phyloP scores from a whole-genome alignment of 1,140 invertebrate species.

The Microvelia longipes region DNA sequence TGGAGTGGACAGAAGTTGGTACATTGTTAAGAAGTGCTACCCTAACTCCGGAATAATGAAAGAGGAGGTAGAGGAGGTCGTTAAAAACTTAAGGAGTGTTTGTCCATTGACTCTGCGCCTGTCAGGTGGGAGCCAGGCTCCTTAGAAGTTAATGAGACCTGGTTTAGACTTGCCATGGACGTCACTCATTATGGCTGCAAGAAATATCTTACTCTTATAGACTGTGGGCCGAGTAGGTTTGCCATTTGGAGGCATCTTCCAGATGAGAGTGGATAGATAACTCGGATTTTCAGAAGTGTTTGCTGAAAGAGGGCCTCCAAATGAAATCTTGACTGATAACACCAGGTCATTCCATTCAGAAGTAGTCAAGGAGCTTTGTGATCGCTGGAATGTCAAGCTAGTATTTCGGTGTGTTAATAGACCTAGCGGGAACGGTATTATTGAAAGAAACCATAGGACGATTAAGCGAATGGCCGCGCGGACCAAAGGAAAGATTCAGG shows the following conservation, averaged over 20 bases:
- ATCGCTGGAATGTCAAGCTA: not conserved
- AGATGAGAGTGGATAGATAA: not conserved
- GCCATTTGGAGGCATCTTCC: not conserved
- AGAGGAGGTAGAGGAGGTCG: not conserved
- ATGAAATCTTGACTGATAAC: not conserved
- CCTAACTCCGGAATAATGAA: not conserved
- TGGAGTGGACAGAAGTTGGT: not conserved
- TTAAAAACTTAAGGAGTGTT: not conserved
- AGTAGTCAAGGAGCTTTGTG: not conserved
- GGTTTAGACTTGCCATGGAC: not conserved
- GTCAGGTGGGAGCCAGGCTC: not conserved
- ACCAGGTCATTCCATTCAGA: not conserved
- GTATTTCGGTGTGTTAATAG: not conserved
- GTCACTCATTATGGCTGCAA: not conserved
- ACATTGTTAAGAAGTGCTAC: not conserved
- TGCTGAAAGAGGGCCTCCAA: not conserved
- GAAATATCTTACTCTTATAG: not conserved
- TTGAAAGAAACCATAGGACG: not conserved
- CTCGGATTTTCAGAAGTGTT: not conserved
- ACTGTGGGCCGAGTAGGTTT: not conserved
- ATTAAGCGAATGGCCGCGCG: not conserved
- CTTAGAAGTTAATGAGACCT: not conserved
- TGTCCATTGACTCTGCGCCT: not conserved
- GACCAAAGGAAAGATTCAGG: not conserved
- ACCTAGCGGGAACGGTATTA: not conserved